phyloP scores from a whole-genome alignment of 2,797 vertebrate species.

The Selene dorsalis region DNA sequence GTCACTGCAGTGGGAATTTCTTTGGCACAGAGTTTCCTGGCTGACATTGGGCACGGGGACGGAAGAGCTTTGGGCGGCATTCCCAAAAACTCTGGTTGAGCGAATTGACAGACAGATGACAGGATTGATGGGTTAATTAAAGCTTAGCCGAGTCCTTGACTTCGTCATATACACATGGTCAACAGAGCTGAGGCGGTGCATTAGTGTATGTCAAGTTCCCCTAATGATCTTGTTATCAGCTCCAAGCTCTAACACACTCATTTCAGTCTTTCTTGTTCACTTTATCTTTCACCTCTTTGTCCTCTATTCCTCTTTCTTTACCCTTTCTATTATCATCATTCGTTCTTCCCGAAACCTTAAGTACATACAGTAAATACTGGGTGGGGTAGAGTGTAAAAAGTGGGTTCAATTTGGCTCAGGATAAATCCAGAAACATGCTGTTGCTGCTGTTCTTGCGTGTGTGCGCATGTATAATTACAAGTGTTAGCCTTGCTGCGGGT shows the following conservation, averaged over 20 bases:
- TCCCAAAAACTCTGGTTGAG: slow-evolving; percentile 61
- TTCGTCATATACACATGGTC: slow-evolving; percentile 22
- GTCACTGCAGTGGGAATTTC: slow-evolving; percentile 62
- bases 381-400: slow-evolving; percentile 19
- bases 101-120: slow-evolving; percentile 41
- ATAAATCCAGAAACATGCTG: slow-evolving; percentile 3
- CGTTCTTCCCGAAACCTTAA: neutral
- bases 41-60: slow-evolving; percentile 63
- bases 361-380: slow-evolving; percentile 26
- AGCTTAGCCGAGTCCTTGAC: slow-evolving; percentile 36
- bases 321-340: neutral
- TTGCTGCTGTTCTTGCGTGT: neutral
- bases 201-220: neutral
- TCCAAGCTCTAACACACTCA: slow-evolving; percentile 3
- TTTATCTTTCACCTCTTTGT: neutral
- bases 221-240: slow-evolving; percentile 27
- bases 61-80: slow-evolving; percentile 44
- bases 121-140: slow-evolving; percentile 57
- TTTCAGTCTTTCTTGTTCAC: neutral
- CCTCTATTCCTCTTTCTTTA: neutral
- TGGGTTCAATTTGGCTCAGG: slow-evolving; percentile 26
- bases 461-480: slow-evolving; percentile 40
- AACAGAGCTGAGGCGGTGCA: slow-evolving; percentile 17
- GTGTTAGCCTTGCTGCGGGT: slow-evolving; percentile 11
- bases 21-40: slow-evolving; percentile 64